These are phyloP conservation scores for Laupala kohalensis DNA, from an alignment of 1,140 invertebrate genomes.

Conservation along the genomic window DNA sequence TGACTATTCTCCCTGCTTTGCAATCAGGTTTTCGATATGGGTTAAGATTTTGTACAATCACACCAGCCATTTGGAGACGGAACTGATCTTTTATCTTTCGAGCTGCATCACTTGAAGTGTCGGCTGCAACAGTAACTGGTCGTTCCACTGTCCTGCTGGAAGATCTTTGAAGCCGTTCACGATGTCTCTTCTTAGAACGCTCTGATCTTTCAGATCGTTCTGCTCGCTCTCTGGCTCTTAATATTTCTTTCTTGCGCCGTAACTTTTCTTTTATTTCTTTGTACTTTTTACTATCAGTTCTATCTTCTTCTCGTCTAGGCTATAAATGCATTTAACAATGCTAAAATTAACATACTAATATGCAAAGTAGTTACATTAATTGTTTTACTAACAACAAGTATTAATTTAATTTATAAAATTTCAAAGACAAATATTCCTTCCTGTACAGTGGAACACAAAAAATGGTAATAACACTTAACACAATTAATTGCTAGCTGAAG, in stretches of 20 bases:
- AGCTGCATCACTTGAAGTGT: conserved; percentile 35
- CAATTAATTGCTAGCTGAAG: too few relatives aligned
- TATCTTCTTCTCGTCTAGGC: conserved; percentile 65
- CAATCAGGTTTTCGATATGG: conserved; percentile 78
- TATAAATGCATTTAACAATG: conserved; percentile 24
- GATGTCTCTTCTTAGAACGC: conserved; percentile 26
- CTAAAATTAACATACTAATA: neutral
- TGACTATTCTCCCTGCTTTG: conserved; percentile 68
- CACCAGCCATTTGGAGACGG: conserved; percentile 72
- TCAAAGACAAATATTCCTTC: too few relatives aligned
- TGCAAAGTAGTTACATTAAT: too few relatives aligned
- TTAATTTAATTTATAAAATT: too few relatives aligned
- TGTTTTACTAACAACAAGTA: too few relatives aligned
- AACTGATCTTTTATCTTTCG: conserved; percentile 76
- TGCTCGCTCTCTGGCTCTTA: conserved; percentile 19
- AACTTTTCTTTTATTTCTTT: conserved; percentile 62
- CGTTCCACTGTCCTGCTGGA: conserved; percentile 10
- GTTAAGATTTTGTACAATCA: conserved; percentile 81
- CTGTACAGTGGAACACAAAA: too few relatives aligned
- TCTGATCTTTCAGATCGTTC: conserved; percentile 4
- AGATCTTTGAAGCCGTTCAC: conserved; percentile 25
- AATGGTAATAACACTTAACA: too few relatives aligned
- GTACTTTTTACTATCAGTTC: conserved; percentile 44
- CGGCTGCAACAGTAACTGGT: conserved; percentile 30
- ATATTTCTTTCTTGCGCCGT: conserved; percentile 48